phyloP scores from a whole-genome alignment of 2,888 invertebrate genomes.

The Cartodere bifasciata region DNA sequence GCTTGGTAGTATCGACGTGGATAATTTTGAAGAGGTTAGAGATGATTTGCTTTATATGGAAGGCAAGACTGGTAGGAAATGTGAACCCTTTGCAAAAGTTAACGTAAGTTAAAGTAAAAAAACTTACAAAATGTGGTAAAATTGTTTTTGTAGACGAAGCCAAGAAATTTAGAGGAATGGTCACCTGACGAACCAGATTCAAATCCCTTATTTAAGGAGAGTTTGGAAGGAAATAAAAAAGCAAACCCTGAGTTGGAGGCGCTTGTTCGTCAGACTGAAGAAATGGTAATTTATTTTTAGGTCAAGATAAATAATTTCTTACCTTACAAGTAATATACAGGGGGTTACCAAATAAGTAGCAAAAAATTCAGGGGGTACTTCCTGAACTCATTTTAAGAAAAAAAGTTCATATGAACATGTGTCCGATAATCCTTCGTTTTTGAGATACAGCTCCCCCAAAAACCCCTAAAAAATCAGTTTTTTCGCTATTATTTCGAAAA shows the following conservation, averaged over 20 bases:
- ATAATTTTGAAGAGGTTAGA: conserved; percentile 61
- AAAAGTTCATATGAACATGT: too few species aligned
- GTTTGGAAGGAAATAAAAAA: conserved; percentile 27
- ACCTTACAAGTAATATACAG: too few species aligned
- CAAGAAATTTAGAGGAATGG: conserved; percentile 21
- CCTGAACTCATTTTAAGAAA: too few species aligned
- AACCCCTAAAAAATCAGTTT: too few species aligned
- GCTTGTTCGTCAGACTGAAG: conserved; percentile 49
- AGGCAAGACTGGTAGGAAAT: conserved; percentile 53
- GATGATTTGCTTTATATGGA: conserved; percentile 78
- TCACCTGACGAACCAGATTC: conserved; percentile 36
- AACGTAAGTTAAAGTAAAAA: conserved; percentile 14
- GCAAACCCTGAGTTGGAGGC: conserved; percentile 42
- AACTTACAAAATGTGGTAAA: not conserved
- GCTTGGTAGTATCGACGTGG: conserved; percentile 57
- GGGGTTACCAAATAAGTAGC: too few species aligned
- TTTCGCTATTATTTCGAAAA: too few species aligned
- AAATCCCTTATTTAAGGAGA: not conserved
- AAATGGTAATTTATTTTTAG: conserved; percentile 43
- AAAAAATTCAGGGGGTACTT: too few species aligned
- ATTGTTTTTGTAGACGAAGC: conserved; percentile 9
- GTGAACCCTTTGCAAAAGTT: conserved; percentile 17
- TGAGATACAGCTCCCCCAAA: too few species aligned
- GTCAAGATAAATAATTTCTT: too few species aligned
- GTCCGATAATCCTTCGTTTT: too few species aligned